These are phyloP conservation scores for Monarcha castaneiventris DNA, from an alignment of 2,113 vertebrate species.

Conservation along the genomic window DNA sequence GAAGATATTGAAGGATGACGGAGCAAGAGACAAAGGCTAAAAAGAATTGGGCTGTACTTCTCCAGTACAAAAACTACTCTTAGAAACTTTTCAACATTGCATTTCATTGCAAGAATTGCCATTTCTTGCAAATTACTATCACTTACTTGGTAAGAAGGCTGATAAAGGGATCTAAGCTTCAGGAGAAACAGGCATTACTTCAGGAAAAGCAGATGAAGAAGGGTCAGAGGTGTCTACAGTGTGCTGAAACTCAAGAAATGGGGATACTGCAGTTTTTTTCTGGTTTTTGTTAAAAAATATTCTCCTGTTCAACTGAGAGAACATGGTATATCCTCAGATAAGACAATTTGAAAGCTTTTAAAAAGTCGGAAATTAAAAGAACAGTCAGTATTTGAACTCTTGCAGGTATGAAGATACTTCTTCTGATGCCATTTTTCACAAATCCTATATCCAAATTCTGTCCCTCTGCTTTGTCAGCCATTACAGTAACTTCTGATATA, in stretches of 20 bases:
- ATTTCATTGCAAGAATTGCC: background rate
- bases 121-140: background rate
- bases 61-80: background rate
- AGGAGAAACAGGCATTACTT: background rate
- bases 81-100: background rate
- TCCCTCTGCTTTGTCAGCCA: background rate
- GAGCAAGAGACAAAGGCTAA: background rate
- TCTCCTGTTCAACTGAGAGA: background rate
- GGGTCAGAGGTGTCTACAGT: background rate
- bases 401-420: background rate
- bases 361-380: background rate
- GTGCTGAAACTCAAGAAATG: background rate
- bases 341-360: background rate
- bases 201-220: background rate
- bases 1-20: background rate
- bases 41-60: background rate
- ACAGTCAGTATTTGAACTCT: background rate
- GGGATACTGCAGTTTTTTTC: background rate
- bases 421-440: background rate
- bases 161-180: background rate
- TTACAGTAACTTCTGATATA: background rate
- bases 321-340: background rate
- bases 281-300: background rate
- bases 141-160: background rate
- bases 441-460: background rate